Base-by-base conservation (phyloP, 2,888 invertebrate species). In the Pseudococcus longispinus region DNA sequence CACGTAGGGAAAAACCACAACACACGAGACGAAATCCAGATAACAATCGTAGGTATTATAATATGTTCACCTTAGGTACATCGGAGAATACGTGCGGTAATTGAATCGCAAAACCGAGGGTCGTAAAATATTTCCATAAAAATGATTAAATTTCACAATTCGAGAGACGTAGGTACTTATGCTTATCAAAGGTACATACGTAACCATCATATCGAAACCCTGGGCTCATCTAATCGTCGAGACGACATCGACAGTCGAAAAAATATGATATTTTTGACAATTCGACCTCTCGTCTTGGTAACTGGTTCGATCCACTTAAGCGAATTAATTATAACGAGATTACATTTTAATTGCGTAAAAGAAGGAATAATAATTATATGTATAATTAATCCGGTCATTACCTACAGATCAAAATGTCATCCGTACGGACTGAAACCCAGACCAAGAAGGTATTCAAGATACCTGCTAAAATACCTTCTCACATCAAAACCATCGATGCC, bases 381-480 rank as follows among this genome's bases (percentile, higher is more conserved):
- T 15, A 13, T 32, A 74, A 74, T 60, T 60, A 23, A 60, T 23
- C 0, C 9, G 20, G 2, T 9, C 5, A 46, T 46, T 46, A 46
- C 44, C 44, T 15, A 3, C 55, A 46, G 42, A 23, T 32, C n/a
- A 84, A 51, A 23, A 85, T 86, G 86, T 86, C 86, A 3, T 51
- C 86, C 15, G 86, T 86, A 20, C 70, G 77, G 23, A 86, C 86
- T 5, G 86, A 86, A 55, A 86, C 86, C 5, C 86, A 86, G 46
- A 80, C 86, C 15, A 86, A 46, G 26, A 86, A 80, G 51, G 77
- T 77, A 20, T 86, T 55, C 37, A 86, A 86, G 77, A 29, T 86
- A 26, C 46, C 86, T 18, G 80, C 51, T 29, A 86, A 86, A 80
- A 32, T 86, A 9, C 46, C 86, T n/a, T 15, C 70, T 4, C 37